Evolutionary conservation across 2,888 invertebrate species (phyloP).

Genomic region (Odontothrips loti): DNA sequence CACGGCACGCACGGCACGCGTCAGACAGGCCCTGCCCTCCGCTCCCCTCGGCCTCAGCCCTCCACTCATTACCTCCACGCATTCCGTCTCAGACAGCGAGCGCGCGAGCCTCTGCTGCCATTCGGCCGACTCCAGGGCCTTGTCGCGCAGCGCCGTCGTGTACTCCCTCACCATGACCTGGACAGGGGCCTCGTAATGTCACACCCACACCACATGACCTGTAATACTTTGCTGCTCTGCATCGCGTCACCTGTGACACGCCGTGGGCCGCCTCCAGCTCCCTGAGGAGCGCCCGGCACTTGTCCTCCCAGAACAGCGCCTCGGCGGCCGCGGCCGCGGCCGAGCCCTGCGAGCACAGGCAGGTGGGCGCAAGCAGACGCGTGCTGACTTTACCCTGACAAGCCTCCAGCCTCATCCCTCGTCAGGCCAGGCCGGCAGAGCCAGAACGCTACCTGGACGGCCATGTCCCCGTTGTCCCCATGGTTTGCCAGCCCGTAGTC

Average conservation of each 20-base stretch:
- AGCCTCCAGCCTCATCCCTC: no score
- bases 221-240: not conserved
- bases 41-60: not conserved
- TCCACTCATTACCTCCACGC: not conserved
- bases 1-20: not conserved
- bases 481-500: no score
- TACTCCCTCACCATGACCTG: not conserved
- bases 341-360: not conserved
- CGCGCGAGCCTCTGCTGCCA: not conserved
- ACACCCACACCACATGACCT: not conserved
- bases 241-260: not conserved
- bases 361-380: no score
- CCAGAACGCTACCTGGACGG: not conserved
- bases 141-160: not conserved
- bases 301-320: constrained; percentile 14
- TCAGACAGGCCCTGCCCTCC: not conserved
- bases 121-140: not conserved
- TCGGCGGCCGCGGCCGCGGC: not conserved
- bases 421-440: not conserved
- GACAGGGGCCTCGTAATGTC: not conserved
- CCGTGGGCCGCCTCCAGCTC: not conserved
- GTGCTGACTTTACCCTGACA: no score
- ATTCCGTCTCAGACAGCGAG: not conserved
- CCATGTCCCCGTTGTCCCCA: not conserved
- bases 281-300: not conserved